A percentile compares a stretch with the other conserved stretches of the same genome.
Conservation (phyloP, 2,113 vertebrate genomes). For the Anguilla japonica region DNA sequence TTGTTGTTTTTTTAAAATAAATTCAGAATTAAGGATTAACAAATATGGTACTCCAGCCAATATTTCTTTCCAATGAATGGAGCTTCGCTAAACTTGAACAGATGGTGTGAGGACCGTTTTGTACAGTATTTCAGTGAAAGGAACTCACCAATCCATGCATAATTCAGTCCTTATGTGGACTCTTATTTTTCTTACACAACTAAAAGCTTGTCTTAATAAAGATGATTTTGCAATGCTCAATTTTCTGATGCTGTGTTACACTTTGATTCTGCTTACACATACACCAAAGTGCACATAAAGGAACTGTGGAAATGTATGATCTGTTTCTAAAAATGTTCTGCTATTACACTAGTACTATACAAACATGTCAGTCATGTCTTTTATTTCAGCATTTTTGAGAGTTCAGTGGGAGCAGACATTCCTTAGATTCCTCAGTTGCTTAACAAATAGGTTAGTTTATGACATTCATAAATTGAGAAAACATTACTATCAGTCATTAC, state of each 20-base stretch:
- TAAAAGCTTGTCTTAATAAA: not conserved
- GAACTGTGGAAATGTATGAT: not conserved
- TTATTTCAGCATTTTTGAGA: not conserved
- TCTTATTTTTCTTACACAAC: not conserved
- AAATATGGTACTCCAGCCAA: not conserved
- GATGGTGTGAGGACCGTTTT: not conserved
- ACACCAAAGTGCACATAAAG: not conserved
- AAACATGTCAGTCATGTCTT: not conserved
- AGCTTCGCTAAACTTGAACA: constrained; percentile 4
- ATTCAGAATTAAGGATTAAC: not conserved
- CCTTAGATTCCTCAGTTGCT: not conserved
- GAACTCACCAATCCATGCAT: not conserved
- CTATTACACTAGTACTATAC: not conserved
- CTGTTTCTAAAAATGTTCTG: not conserved
- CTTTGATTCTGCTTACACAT: not conserved
- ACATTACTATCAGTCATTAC: not conserved
- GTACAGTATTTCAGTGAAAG: not conserved
- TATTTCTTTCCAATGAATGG: not conserved
- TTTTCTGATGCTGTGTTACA: not conserved
- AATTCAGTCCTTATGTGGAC: not conserved
- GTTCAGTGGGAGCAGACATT: not conserved
- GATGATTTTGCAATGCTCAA: not conserved
- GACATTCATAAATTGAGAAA: not conserved
- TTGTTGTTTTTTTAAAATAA: constrained; percentile 48
- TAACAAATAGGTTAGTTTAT: not conserved